Base-by-base conservation (phyloP, 2,888 invertebrate genomes). In the Athrips mouffetella region DNA sequence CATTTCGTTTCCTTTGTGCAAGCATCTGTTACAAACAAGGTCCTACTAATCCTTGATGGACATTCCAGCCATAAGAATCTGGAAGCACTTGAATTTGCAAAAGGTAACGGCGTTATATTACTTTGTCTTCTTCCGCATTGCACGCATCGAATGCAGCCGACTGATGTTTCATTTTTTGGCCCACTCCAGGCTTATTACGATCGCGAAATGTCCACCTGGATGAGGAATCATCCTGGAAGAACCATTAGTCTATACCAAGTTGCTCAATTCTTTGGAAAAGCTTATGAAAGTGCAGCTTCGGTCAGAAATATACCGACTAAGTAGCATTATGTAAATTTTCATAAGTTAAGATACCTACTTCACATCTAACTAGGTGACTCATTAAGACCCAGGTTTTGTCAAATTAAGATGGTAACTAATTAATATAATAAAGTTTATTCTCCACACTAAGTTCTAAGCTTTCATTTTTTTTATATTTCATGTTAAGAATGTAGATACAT, bases 71-170 rank as follows among this genome's bases (percentile, higher is more conserved):
- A 39, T n/a, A n/a, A 11, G 2, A 2, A 18, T 20, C 8, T 39
- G 2, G 4, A 39, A 5, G n/a, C 39, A 2, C 39, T 39, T 10
- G 54, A 58, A 25, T 63, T 42, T 48, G 67, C 64, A 8, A 58
- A 66, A 48, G 57, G 62, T 44, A 60, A 69, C 52, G 63, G 63
- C n/a, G 58, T 71, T 16, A 55, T 67, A 21, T 47, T 77, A 15
- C 47, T 74, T n/a, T 70, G 64, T 40, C 57, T 74, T 11, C 73
- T 73, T 13, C 70, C 72, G 15, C 73, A 63, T 42, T 60, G 58
- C 37, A 62, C 58, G 13, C 58, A 66, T 46, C 42, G 56, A 51
- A 42, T 70, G 51, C 63, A 75, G 60, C 59, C 75, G 47, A 47
- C n/a, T n/a, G n/a, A n/a, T n/a, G n/a, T n/a, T n/a, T n/a, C n/a